Evolutionary conservation across 2,113 vertebrate genomes (phyloP).

Genomic region (Hepsetus odoe): DNA sequence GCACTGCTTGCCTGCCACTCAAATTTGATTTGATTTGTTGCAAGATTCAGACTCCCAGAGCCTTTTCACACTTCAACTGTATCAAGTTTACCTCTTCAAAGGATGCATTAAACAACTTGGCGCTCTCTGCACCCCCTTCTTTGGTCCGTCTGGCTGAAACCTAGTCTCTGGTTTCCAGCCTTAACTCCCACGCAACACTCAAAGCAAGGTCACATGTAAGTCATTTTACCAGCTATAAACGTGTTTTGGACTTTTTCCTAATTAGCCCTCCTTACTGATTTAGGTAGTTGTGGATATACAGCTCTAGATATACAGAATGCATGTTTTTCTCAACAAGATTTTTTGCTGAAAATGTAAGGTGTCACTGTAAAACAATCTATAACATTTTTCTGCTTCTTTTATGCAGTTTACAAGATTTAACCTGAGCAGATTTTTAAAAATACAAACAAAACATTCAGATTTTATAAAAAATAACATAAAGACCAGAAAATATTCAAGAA

Average conservation of each 20-base stretch:
- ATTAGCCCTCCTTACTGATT: conserved; percentile 23
- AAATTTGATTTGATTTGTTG: conserved; percentile 53
- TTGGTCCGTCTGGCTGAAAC: conserved; percentile 21
- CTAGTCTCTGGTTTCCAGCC: conserved; percentile 35
- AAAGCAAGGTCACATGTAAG: conserved; percentile 45
- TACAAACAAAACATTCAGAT: too few relatives aligned
- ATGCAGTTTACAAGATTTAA: too few relatives aligned
- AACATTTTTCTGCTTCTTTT: too few relatives aligned
- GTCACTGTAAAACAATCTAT: too few relatives aligned
- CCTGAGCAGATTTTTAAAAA: too few relatives aligned
- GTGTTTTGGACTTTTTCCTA: conserved; percentile 1
- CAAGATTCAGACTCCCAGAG: conserved; percentile 38
- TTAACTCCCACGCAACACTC: conserved; percentile 25
- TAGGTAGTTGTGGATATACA: neutral
- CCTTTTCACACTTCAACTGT: conserved; percentile 50
- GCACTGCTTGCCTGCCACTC: conserved; percentile 46
- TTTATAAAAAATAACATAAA: too few relatives aligned
- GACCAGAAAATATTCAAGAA: too few relatives aligned
- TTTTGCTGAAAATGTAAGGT: neutral
- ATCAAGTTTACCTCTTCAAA: conserved; percentile 54
- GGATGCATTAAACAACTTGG: conserved; percentile 21
- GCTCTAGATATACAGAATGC: neutral
- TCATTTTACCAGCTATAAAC: conserved; percentile 21
- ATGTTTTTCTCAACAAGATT: neutral
- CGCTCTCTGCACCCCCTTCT: neutral